These are phyloP conservation scores for Cranoglanis bouderius DNA, from an alignment of 2,113 vertebrate species.

Conservation along the genomic window DNA sequence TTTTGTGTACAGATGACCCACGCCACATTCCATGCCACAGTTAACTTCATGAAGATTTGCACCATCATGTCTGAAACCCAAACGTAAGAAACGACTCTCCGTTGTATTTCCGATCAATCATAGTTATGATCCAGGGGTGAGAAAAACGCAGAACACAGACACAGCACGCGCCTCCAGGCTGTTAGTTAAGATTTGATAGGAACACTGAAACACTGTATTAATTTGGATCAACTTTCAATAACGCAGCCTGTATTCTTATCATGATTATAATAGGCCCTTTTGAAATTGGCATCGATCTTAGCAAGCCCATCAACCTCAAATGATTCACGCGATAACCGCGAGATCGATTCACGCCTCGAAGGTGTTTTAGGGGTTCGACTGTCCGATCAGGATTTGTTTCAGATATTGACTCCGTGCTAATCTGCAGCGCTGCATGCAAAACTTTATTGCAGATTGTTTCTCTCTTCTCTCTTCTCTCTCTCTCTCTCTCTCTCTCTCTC, in stretches of 20 bases:
- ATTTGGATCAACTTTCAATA: constrained; percentile 19
- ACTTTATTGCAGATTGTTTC: not conserved
- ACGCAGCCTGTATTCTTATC: constrained; percentile 29
- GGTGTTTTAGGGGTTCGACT: constrained; percentile 36
- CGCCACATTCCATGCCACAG: not conserved
- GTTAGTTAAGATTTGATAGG: constrained; percentile 4
- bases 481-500: not conserved
- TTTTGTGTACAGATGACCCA: not conserved
- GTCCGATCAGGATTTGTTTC: constrained; percentile 34
- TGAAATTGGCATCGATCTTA: constrained; percentile 46
- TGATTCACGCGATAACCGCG: constrained; percentile 38
- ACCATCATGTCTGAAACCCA: not conserved
- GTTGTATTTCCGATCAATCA: not conserved
- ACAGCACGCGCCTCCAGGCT: not conserved
- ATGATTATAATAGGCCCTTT: constrained; percentile 11
- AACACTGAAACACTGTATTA: constrained; percentile 20
- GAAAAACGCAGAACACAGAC: not conserved
- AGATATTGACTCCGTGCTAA: constrained; percentile 22
- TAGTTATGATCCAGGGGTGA: not conserved
- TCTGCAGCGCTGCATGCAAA: not conserved
- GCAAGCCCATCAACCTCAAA: constrained; percentile 35
- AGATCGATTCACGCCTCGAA: constrained; percentile 42
- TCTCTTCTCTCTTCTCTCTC: not conserved
- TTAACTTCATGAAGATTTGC: not conserved
- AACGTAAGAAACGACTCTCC: not conserved